Conservation (phyloP, 2,113 vertebrate genomes). For the Gymnocephalus cernua region DNA sequence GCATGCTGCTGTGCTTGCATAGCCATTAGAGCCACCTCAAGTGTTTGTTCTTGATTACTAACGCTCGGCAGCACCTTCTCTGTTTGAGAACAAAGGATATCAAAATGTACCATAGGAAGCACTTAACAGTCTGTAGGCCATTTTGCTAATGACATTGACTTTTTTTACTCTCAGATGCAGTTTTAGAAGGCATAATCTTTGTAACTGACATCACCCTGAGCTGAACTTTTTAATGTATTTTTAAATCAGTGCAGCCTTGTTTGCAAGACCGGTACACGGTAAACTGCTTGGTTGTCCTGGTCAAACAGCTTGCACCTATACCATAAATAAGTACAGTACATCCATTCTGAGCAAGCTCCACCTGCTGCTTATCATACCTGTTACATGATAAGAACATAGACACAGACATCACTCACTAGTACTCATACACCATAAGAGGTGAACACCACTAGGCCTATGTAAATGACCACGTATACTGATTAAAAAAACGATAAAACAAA, state of each 20-base stretch:
- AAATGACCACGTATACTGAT: not conserved
- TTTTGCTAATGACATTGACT: constrained; percentile 54
- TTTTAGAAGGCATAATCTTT: constrained; percentile 39
- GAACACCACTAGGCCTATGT: not conserved
- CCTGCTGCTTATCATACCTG: not conserved
- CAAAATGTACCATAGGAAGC: not conserved
- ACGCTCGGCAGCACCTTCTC: not conserved
- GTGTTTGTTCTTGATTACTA: constrained; percentile 58
- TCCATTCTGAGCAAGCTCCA: not conserved
- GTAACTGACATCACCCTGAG: constrained; percentile 26
- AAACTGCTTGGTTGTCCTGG: not conserved
- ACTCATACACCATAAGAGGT: not conserved
- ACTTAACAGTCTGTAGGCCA: constrained; percentile 17
- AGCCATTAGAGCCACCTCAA: constrained; percentile 17
- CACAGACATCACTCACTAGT: not conserved
- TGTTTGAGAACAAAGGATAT: constrained; percentile 57
- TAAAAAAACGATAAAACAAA: not conserved
- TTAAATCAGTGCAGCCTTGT: constrained; percentile 36
- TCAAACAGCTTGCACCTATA: not conserved
- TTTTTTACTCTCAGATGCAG: constrained; percentile 20
- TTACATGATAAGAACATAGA: not conserved
- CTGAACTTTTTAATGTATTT: constrained; percentile 22
- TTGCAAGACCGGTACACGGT: constrained; percentile 21
- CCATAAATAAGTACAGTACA: not conserved
- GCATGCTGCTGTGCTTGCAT: constrained; percentile 29